Conservation (phyloP, 2,797 vertebrate species). For the Menidia menidia region DNA sequence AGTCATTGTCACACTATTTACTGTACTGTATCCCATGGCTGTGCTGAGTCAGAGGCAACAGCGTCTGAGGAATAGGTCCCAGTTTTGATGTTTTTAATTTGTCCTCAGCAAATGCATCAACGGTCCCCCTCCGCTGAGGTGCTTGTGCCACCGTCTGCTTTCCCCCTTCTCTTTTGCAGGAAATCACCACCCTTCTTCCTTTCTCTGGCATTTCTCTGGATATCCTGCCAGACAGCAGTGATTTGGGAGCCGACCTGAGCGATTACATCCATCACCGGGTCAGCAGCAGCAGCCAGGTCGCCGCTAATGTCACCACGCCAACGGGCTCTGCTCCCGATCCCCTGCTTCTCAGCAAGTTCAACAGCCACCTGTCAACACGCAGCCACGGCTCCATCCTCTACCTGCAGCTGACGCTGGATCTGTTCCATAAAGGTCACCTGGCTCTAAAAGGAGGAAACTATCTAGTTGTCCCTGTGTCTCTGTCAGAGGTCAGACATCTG, state of each 20-base stretch:
- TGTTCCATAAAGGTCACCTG: conserved; percentile 94
- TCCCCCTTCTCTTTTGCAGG: conserved; percentile 75
- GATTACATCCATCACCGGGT: conserved; percentile 95
- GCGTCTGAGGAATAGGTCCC: conserved; percentile 62
- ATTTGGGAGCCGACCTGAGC: conserved; percentile 91
- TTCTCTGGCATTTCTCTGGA: conserved; percentile 92
- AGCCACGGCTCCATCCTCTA: conserved; percentile 97
- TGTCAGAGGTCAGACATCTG: conserved; percentile 90
- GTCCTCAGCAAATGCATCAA: conserved; percentile 41
- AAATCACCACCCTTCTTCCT: conserved; percentile 89
- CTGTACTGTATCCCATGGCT: conserved; percentile 72
- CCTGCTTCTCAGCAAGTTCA: conserved; percentile 90
- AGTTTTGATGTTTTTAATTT: conserved; percentile 58
- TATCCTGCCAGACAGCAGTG: conserved; percentile 92
- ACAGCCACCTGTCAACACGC: conserved; percentile 91
- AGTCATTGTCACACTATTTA: conserved; percentile 80
- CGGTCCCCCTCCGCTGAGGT: conserved; percentile 25
- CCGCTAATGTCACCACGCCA: conserved; percentile 92
- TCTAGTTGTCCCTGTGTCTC: conserved; percentile 94
- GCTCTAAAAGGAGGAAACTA: conserved; percentile 96
- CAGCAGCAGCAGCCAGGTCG: conserved; percentile 89
- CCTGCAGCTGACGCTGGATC: conserved; percentile 94
- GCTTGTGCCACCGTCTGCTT: conserved; percentile 4
- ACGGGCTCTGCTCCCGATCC: conserved; percentile 91
- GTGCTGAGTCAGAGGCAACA: conserved; percentile 72